Evolutionary conservation across 1,140 invertebrate species (phyloP), one percentile per base, ranked within the genome.

Genomic region (Heliconius himera): DNA sequence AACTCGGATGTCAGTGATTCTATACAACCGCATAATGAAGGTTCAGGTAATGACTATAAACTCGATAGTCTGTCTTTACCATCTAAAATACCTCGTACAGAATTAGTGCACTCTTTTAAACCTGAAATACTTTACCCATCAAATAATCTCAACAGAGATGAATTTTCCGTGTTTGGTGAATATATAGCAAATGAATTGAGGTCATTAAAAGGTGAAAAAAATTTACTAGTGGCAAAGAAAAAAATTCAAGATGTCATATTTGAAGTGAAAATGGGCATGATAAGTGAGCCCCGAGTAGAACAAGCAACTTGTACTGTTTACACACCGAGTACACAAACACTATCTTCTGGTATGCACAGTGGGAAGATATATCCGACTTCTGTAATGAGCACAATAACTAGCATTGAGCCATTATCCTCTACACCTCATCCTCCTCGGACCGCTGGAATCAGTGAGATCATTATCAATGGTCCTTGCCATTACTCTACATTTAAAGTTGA

Each of bases 191-290:
- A 94, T 81, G 93, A 94, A 78, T 76, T 94, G 38, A 78, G 93
- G 9, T 92, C 92, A 20, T 78, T 94, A 6, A 94, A 94, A 84
- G 91, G 91, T 13, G 93, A 94, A 78, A 93, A 92, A 76, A 93
- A 93, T 71, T 77, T 93, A 70, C 79, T 94, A 18, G 89, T 94
- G 20, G 91, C 91, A 16, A 94, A 94, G 79, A 94, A 94, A 76
- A 94, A 93, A 73, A 94, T 94, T 74, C 92, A 93, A 82, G 92
- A 94, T 89, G 88, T 91, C 22, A 94, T 94, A 87, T 94, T 93
- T 90, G 93, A 94, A 83, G 91, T 94, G 1, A 94, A 93, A 89
- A 93, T 94, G 92, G 90, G 90, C 33, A 90, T 92, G 86, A 92
- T 93, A 20, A 85, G 81, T 83, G 93, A 94, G 51, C 82, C 84